Evolutionary conservation across 1,140 invertebrate species (phyloP).

Genomic region (Anastrepha ludens): DNA sequence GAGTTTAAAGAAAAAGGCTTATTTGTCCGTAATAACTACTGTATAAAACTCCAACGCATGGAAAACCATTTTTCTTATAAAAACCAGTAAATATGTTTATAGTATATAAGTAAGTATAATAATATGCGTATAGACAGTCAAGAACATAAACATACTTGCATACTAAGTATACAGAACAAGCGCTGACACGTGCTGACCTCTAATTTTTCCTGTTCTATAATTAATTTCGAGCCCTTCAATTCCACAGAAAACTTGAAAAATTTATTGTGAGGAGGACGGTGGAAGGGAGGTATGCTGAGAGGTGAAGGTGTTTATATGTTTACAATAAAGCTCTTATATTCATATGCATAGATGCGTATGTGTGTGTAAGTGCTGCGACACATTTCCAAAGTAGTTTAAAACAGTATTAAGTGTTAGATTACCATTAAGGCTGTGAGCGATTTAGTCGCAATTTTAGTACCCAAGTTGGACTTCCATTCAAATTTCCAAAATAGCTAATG

Average conservation of each 20-base stretch:
- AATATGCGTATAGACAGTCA: background rate
- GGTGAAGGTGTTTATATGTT: background rate
- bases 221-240: background rate
- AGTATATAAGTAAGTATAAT: background rate
- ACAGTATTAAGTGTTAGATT: no score
- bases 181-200: background rate
- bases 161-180: background rate
- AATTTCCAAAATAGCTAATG: no score
- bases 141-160: background rate
- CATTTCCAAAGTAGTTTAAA: no score
- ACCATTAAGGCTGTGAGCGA: no score
- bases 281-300: background rate
- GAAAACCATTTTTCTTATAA: no score
- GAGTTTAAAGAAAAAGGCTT: no score
- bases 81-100: no score
- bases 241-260: background rate
- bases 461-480: no score
- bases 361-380: background rate
- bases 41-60: no score
- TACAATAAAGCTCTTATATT: background rate
- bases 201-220: slow-evolving; percentile 5
- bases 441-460: no score
- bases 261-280: background rate
- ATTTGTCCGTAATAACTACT: no score
- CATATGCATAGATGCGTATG: no score